Base-by-base conservation (phyloP, 2,113 vertebrate species). In the Miniopterus natalensis region DNA sequence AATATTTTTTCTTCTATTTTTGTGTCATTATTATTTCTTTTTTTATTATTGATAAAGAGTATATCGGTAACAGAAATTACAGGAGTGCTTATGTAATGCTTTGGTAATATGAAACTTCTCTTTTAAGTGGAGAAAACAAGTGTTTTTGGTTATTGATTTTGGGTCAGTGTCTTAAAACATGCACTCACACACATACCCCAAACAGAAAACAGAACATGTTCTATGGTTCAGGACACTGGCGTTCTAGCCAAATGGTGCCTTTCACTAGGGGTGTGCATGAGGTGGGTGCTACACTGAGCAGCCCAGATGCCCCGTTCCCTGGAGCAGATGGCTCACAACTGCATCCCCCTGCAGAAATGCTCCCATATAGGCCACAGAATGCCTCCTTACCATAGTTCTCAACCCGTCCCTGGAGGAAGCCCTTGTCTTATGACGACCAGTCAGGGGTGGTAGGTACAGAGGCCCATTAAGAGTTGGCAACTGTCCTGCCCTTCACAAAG, bases 1-100 rank as follows among this genome's bases (percentile, higher is more conserved):
- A 89, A 42, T 77, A 9, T 65, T 36, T 74, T 88, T 96, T 51
- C 59, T 84, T 73, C 42, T 75, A 1, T 49, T 88, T 85, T 80
- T 57, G 68, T 83, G 11, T 80, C 75, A 84, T 84, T 70, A 88
- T 81, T 42, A 65, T 89, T 95, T 63, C 18, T 75, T 10, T 80
- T 92, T 86, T 95, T 68, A 51, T 61, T 88, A 90, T 55, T 71
- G 75, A 27, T 25, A 71, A 49, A 91, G 17, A 61, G 51, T 61
- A 14, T 90, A 21, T 51, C 45, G 45, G 6, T 84, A 51, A 53
- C 6, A 89, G 27, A 63, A 93, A 78, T 59, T 93, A 74, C 66
- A 81, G 75, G 40, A 45, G 9, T 92, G 20, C 9, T 68, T 73
- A 61, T 31, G 8, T 53, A 40, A 20, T 68, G 3, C 63, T 70